Evolutionary conservation across 2,113 vertebrate species (phyloP).

Genomic region (Benitochromis conjunctus): DNA sequence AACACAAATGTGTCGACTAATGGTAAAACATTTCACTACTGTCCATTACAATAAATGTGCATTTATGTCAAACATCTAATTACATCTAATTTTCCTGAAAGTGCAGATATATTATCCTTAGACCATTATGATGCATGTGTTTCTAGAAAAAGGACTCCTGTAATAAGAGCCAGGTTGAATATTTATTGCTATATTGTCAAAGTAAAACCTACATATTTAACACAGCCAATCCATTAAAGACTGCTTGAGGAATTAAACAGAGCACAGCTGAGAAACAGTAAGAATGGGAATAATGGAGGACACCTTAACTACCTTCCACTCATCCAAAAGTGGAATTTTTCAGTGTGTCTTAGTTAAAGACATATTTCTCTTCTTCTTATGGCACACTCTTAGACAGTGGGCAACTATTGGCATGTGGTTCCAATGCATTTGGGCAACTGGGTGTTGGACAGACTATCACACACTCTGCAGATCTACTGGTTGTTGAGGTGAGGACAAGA

Average conservation of each 20-base stretch:
- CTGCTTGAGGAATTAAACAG: background rate
- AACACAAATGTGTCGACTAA: background rate
- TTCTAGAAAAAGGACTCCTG: background rate
- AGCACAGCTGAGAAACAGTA: background rate
- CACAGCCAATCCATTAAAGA: background rate
- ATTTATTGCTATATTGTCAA: background rate
- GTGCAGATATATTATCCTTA: background rate
- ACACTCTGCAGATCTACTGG: constrained; percentile 66
- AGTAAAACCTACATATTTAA: background rate
- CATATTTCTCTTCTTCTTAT: constrained; percentile 1
- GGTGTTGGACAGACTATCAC: constrained; percentile 72
- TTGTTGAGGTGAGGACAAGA: constrained; percentile 76
- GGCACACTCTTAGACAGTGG: constrained; percentile 73
- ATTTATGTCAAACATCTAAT: too few relatives aligned
- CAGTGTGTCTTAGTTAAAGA: background rate
- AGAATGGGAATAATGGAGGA: background rate
- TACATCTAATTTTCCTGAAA: background rate
- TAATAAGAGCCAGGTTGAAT: background rate
- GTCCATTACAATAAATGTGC: too few relatives aligned
- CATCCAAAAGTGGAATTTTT: background rate
- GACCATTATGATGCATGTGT: background rate
- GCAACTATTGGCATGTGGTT: constrained; percentile 83
- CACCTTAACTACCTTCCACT: background rate
- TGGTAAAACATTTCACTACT: background rate
- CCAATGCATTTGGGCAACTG: constrained; percentile 88